phyloP scores from a whole-genome alignment of 2,888 invertebrate species.

The Clanis bilineata region DNA sequence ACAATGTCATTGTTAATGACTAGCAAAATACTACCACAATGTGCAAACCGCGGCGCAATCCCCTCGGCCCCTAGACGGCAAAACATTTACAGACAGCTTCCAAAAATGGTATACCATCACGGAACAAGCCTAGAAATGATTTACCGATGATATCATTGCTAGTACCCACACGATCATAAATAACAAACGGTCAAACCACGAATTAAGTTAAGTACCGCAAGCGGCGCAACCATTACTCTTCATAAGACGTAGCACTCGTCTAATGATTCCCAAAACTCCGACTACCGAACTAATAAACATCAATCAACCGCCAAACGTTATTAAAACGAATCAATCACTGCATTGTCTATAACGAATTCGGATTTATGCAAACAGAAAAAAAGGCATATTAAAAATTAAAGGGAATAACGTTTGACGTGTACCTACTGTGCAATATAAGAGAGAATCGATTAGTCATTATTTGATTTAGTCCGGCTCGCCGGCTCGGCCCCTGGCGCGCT shows the following conservation, averaged over 20 bases:
- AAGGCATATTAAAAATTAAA: constrained; percentile 73
- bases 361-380: constrained; percentile 77
- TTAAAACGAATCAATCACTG: constrained; percentile 78
- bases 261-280: constrained; percentile 78
- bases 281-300: constrained; percentile 82
- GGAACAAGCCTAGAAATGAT: constrained; percentile 35
- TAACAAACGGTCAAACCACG: constrained; percentile 65
- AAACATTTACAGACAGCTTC: background rate
- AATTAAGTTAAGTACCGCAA: constrained; percentile 77
- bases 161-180: constrained; percentile 62
- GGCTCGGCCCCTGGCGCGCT: constrained; percentile 67
- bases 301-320: constrained; percentile 75
- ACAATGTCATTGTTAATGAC: background rate
- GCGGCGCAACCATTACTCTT: constrained; percentile 73
- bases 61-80: background rate
- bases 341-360: constrained; percentile 77
- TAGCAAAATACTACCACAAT: background rate
- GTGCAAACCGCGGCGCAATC: background rate
- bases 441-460: constrained; percentile 82
- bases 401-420: constrained; percentile 80
- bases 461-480: constrained; percentile 80
- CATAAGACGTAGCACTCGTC: constrained; percentile 73
- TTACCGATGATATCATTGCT: constrained; percentile 51
- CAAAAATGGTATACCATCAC: constrained; percentile 24
- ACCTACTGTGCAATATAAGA: constrained; percentile 82